A percentile compares a stretch with the other conserved stretches of the same genome.
Conservation (phyloP, 2,888 invertebrate species). For the Drosophila dives region DNA sequence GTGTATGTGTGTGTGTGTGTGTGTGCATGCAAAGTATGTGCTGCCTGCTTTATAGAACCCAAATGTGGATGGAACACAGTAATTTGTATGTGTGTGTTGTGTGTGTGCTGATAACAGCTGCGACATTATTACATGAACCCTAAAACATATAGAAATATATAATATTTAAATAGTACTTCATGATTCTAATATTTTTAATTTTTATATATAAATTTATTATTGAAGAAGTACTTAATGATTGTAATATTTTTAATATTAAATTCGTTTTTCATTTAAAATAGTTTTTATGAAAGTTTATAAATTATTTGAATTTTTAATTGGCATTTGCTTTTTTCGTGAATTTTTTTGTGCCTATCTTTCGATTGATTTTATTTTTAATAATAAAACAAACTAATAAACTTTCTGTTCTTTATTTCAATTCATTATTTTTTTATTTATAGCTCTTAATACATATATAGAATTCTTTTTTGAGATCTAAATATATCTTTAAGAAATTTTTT, state of each 20-base stretch:
- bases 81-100: neutral
- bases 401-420: neutral
- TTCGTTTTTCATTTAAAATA: neutral
- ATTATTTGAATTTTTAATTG: neutral
- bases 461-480: neutral
- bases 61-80: constrained; percentile 11
- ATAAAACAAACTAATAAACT: neutral
- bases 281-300: neutral
- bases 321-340: neutral
- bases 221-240: neutral
- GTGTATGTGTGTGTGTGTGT: neutral
- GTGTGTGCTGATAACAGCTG: constrained; percentile 3
- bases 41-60: constrained; percentile 19
- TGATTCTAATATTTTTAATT: too few relatives aligned
- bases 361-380: neutral
- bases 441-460: neutral
- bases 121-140: neutral
- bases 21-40: constrained; percentile 52
- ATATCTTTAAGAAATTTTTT: neutral
- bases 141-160: neutral
- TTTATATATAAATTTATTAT: neutral
- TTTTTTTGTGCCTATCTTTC: neutral
- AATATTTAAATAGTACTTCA: too few relatives aligned
- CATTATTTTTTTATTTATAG: neutral
- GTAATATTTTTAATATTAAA: too few relatives aligned